A percentile compares a stretch with the other conserved stretches of the same genome.
Conservation (phyloP, 2,888 invertebrate species). For the Matsumyia berberina region DNA sequence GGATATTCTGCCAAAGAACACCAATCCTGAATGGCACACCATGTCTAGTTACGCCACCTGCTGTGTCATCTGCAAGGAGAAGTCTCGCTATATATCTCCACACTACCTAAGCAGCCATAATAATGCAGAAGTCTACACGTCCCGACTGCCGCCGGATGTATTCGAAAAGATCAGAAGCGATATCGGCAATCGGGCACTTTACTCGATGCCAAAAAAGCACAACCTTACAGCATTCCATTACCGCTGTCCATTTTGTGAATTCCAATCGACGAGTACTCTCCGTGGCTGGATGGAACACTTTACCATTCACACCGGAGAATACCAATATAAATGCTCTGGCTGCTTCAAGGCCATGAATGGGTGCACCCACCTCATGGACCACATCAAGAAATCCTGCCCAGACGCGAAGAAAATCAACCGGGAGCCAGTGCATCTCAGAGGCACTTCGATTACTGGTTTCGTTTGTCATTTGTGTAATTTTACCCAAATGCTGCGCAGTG, state of each 20-base stretch:
- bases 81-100: constrained; percentile 79
- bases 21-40: constrained; percentile 80
- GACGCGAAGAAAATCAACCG: constrained; percentile 43
- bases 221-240: constrained; percentile 72
- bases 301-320: constrained; percentile 91
- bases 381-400: constrained; percentile 68
- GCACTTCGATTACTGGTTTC: constrained; percentile 84
- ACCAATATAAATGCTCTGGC: constrained; percentile 87
- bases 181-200: constrained; percentile 72
- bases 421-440: constrained; percentile 24
- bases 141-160: constrained; percentile 80
- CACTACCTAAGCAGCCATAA: constrained; percentile 80
- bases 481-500: constrained; percentile 87
- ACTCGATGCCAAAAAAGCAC: constrained; percentile 39
- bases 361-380: constrained; percentile 57
- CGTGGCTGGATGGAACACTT: constrained; percentile 87
- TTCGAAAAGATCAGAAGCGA: constrained; percentile 78
- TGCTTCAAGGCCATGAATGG: constrained; percentile 83
- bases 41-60: constrained; percentile 77
- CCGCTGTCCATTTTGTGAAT: constrained; percentile 81
- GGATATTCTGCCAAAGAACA: constrained; percentile 59
- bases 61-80: constrained; percentile 80
- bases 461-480: constrained; percentile 90
- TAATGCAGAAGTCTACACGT: constrained; percentile 78
- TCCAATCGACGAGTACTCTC: constrained; percentile 73